Conservation (phyloP, 2,888 invertebrate species). For the Polyploca ridens region DNA sequence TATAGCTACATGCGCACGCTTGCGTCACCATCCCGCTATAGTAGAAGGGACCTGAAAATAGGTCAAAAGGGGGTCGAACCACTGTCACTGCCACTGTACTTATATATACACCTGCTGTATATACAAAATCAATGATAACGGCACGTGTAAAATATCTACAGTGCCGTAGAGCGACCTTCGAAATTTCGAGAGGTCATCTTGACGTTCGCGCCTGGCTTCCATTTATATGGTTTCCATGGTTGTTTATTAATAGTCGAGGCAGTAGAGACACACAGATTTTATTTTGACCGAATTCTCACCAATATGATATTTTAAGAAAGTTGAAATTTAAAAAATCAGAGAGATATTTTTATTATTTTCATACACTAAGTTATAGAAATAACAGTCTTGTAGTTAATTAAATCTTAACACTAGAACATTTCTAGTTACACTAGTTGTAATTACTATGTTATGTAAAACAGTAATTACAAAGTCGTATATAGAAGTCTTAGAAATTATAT, state of each 20-base stretch:
- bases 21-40: constrained; percentile 68
- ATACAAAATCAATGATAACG: constrained; percentile 43
- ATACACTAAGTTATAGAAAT: no score
- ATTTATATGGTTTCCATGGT: constrained; percentile 43
- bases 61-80: constrained; percentile 80
- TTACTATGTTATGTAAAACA: no score
- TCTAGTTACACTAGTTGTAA: no score
- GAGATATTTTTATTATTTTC: no score
- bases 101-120: constrained; percentile 34
- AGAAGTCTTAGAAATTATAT: no score
- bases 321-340: no score
- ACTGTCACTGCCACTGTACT: constrained; percentile 72
- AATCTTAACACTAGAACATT: no score
- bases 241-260: background rate
- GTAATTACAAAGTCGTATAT: no score
- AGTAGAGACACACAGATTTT: background rate
- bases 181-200: constrained; percentile 57
- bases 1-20: constrained; percentile 43
- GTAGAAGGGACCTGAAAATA: constrained; percentile 74
- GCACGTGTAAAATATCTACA: constrained; percentile 49
- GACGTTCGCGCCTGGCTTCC: constrained; percentile 25
- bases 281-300: background rate
- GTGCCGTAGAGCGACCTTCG: constrained; percentile 52
- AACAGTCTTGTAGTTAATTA: no score
- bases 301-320: background rate